Conservation (phyloP, 2,113 vertebrate species). For the Struthio camelus region DNA sequence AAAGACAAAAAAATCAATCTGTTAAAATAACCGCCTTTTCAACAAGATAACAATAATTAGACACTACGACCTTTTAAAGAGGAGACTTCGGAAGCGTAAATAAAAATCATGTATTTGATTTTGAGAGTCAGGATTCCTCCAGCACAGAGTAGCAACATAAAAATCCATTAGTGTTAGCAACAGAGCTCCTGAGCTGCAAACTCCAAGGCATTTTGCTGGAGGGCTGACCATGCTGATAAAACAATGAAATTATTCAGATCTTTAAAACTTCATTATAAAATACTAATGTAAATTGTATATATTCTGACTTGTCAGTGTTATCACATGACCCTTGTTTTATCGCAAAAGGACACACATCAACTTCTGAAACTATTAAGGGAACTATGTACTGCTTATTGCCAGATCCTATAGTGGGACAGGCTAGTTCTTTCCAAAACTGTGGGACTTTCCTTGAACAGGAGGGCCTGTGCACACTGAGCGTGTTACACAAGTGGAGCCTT, state of each 20-base stretch:
- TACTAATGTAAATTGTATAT: not conserved
- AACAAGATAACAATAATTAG: not conserved
- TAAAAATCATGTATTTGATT: not conserved
- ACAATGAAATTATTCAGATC: accelerated
- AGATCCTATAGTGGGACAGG: not conserved
- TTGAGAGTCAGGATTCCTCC: not conserved
- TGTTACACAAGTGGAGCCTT: not conserved
- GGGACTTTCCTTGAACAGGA: not conserved
- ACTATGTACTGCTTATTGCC: not conserved
- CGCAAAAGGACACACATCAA: accelerated
- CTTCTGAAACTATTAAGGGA: not conserved
- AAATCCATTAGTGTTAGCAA: not conserved
- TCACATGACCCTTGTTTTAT: not conserved
- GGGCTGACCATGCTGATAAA: not conserved
- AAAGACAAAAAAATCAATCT: not conserved
- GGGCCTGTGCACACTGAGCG: not conserved
- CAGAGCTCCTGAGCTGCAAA: not conserved
- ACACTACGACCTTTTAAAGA: not conserved
- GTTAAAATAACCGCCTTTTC: not conserved
- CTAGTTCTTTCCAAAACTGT: not conserved
- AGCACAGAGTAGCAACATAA: not conserved
- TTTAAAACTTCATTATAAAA: constrained; percentile 31
- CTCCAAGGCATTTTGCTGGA: not conserved
- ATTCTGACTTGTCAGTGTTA: not conserved
- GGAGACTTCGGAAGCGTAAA: not conserved